Evolutionary conservation across 2,888 invertebrate genomes (phyloP), one percentile per base, ranked within the genome.

Genomic region (Yponomeuta cagnagella): DNA sequence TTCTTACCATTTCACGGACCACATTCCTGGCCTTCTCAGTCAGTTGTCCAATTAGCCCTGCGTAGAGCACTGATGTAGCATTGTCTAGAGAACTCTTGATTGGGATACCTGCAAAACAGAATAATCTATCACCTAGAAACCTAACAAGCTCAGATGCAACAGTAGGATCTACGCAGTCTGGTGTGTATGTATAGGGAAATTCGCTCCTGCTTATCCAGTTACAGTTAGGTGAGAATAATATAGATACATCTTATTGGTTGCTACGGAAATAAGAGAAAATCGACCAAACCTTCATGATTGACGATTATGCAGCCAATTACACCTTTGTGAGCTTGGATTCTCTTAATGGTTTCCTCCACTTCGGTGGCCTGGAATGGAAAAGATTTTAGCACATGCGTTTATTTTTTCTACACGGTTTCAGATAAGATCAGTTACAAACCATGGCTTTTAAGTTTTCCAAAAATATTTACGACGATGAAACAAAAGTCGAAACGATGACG

Each of bases 311-410:
- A 97, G 74, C 99, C 99, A 82, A 97, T 96, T 72, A 99, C 99
- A 76, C 99, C 99, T 92, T 98, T 99, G 82, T 99, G 99, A 69
- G 97, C 95, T 84, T 98, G 98, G 80, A 99, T 98, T 74, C 99
- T 94, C 92, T 99, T 99, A 86, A 99, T 94, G 12, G 98, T 98
- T 93, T 99, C 99, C 89, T 99, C 99, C 63, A 99, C 98, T 94
- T 99, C 99, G 74, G 94, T 94, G 10, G 94, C 94, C 94, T 94
- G 82, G 15, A 92, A 90, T 23, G 10, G 9, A 64, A 48, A 65
- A 5, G 31, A 12, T n/a, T 65, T 5, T 58, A 58, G 52, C 65
- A 65, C 10, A 65, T 4, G 33, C 33, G 10, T 23, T 30, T 12
- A 10, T 30, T 63, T n/a, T 1, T 30, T 30, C 23, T 1, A 31